Base-by-base conservation (phyloP, 1,140 invertebrate species). In the Papilio machaon region DNA sequence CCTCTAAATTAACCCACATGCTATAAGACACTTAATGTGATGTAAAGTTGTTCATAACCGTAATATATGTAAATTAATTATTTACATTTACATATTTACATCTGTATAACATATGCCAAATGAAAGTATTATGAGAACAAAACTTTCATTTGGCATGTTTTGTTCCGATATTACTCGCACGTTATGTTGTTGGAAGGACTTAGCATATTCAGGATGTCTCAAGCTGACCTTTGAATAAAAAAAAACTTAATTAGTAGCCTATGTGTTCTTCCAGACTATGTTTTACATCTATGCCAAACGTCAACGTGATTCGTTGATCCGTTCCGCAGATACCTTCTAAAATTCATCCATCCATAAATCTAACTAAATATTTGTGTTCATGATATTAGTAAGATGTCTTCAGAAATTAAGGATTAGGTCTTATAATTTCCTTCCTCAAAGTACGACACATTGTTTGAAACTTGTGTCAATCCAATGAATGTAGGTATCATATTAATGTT, bases 71-170 rank as follows among this genome's bases (percentile, higher is more conserved):
- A 19, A 58, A 58, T 58, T 8, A 19, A n/a, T 58, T 58, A 58
- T 58, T 58, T 19, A 58, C 54, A 58, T 58, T 58, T 58, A 58
- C n/a, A 58, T 58, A 58, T 58, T 58, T 58, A 58, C n/a, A 58
- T 58, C n/a, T n/a, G 54, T 58, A 19, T 58, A 49, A 58, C 8
- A 58, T 10, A n/a, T 58, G 17, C 17, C 9, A 58, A 58, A 19
- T 58, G 54, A 58, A 58, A 58, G 54, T 58, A 58, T 58, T 58
- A 17, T 19, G n/a, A n/a, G 54, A 58, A 58, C 6, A 9, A 19
- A 58, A 58, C 60, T 64, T 64, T 64, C 60, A 30, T 64, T 64
- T 35, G 23, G 11, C 60, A 64, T 64, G 23, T 11, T 64, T 23
- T 3, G 9, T 64, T 64, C 3, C 10, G 9, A 64, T 64, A 35